Evolutionary conservation across 2,113 vertebrate genomes (phyloP).

Genomic region (Fulmarus glacialis): DNA sequence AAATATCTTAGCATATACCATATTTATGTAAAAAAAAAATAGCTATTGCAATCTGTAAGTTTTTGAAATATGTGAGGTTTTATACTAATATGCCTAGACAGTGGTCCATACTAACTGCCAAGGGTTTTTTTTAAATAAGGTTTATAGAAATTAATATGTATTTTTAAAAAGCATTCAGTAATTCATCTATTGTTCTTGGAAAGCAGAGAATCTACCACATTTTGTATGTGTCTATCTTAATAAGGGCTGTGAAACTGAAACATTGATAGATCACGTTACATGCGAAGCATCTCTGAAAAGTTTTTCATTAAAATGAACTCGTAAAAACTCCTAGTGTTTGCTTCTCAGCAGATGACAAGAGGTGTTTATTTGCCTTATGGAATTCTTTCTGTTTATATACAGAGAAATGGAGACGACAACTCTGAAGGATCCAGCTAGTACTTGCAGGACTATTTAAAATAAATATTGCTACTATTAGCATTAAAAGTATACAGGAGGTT

Average conservation of each 20-base stretch:
- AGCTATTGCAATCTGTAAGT: constrained; percentile 11
- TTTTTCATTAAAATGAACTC: constrained; percentile 53
- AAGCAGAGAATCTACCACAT: background rate
- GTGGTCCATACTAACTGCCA: background rate
- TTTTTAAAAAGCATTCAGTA: background rate
- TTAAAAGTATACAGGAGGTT: background rate
- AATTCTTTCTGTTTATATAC: constrained; percentile 41
- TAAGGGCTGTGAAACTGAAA: background rate
- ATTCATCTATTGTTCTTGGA: background rate
- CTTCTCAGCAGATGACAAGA: constrained; percentile 50
- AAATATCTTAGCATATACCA: constrained; percentile 55
- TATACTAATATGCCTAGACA: background rate
- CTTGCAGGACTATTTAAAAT: background rate
- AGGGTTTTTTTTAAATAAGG: background rate
- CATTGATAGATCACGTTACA: background rate
- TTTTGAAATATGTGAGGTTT: background rate
- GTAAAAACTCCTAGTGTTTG: constrained; percentile 15
- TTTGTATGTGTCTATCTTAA: background rate
- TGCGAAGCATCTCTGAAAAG: constrained; percentile 5
- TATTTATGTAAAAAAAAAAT: constrained; percentile 54
- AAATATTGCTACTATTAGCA: background rate
- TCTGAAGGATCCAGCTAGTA: background rate
- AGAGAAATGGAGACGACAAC: background rate
- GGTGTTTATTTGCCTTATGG: constrained; percentile 58
- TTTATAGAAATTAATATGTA: constrained; percentile 21